Evolutionary conservation across 2,888 invertebrate genomes (phyloP), one percentile per base, ranked within the genome.

Genomic region (Eurytoma adleriae): DNA sequence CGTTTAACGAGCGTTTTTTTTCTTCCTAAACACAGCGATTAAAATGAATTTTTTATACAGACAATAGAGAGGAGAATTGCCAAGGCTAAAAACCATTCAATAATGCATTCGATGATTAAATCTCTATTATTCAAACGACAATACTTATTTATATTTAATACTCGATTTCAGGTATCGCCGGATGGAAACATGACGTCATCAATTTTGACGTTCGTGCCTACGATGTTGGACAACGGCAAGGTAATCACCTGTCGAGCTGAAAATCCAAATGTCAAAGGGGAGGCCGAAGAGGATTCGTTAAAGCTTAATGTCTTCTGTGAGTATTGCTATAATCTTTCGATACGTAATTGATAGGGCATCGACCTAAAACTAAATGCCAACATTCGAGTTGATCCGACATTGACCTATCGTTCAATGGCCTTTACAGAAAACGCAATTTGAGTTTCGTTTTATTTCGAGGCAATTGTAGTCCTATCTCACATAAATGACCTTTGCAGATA

Each of bases 301-400:
- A 95, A 94, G 88, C 93, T 97, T 80, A 95, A 96, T 91, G 95
- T 97, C 84, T 96, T 95, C 91, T 97, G 97, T 97, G 92, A 96
- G 97, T 88, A 61, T 20, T 5, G 4, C 27, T 27, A 62, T 24
- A n/a, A 16, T 14, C 16, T 13, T 20, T 3, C 61, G 27, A 62
- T 14, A 7, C 4, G 59, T 4, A 27, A 20, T 20, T 24, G 14
- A 40, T 40, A 40, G 40, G 40, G 10, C 40, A 7, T 40, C 1
- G 40, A 10, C 10, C 40, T 40, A 10, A 7, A 40, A 40, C 40
- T 40, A 10, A 40, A 40, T 40, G 7, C 40, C 40, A 40, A 40
- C 40, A 2, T 24, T 24, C 1, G 40, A 40, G 7, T 40, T 40
- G 10, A 40, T 0, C 40, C 40, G 40, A 10, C 10, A 40, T 10